phyloP scores from a whole-genome alignment of 2,797 vertebrate genomes.

The Eutrigla gurnardus region DNA sequence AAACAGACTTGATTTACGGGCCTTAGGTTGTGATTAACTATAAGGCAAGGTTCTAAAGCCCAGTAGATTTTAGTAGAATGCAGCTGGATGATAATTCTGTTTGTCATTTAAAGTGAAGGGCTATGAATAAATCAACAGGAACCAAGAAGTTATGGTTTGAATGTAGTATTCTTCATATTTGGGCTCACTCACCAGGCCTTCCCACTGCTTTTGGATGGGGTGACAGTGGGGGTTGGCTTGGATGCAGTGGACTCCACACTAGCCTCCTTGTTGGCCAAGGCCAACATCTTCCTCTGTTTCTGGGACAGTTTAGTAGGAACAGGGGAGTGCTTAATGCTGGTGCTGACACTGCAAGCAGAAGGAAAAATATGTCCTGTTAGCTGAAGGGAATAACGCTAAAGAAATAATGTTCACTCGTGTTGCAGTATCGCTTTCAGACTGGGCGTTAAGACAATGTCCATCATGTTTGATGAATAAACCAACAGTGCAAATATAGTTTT shows the following conservation, averaged over 20 bases:
- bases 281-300: constrained; percentile 97
- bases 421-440: background rate
- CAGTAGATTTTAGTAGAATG: too few species aligned
- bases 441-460: background rate
- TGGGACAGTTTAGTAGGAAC: constrained; percentile 92
- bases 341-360: constrained; percentile 52
- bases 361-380: constrained; percentile 32
- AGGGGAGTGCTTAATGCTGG: constrained; percentile 79
- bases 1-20: too few species aligned
- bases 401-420: background rate
- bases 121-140: constrained; percentile 13
- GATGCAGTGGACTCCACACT: constrained; percentile 77
- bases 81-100: too few species aligned
- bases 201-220: constrained; percentile 82
- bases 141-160: constrained; percentile 14
- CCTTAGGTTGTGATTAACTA: too few species aligned
- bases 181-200: constrained; percentile 89
- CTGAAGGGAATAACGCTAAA: constrained; percentile 11
- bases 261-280: constrained; percentile 90
- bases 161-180: constrained; percentile 18
- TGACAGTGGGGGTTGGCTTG: constrained; percentile 68
- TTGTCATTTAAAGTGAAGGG: too few species aligned
- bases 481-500: background rate
- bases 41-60: too few species aligned
- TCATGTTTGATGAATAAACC: background rate